Evolutionary conservation across 2,113 vertebrate species (phyloP).

Genomic region (Potamarius usumacintae): DNA sequence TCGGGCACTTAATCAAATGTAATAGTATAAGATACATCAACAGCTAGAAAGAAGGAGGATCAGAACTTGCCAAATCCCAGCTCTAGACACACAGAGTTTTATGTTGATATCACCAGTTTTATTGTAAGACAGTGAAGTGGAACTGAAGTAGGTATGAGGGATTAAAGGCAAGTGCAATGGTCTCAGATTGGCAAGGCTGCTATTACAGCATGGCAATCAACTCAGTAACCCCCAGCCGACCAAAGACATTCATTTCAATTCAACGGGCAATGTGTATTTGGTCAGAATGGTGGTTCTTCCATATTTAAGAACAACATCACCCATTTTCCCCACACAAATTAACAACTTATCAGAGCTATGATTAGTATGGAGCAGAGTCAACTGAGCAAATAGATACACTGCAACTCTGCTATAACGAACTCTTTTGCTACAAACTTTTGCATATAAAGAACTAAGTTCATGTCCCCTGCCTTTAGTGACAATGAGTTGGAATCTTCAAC

Average conservation of each 20-base stretch:
- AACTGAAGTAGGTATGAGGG: background rate
- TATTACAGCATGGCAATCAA: background rate
- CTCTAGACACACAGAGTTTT: slow-evolving; percentile 20
- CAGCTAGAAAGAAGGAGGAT: background rate
- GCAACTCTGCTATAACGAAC: too few relatives aligned
- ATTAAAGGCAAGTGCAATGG: background rate
- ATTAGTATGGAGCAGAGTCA: background rate
- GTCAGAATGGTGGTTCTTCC: background rate
- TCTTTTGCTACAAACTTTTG: too few relatives aligned
- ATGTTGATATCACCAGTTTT: background rate
- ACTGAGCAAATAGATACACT: background rate
- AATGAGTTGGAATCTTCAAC: too few relatives aligned
- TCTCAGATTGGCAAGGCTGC: background rate
- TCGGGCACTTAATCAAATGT: background rate
- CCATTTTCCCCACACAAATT: background rate
- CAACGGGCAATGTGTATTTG: background rate
- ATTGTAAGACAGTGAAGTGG: background rate
- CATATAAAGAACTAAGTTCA: too few relatives aligned
- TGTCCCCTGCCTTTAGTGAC: too few relatives aligned
- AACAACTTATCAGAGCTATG: background rate
- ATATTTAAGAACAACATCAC: background rate
- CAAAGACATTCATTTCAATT: background rate
- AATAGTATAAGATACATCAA: background rate
- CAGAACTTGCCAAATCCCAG: background rate
- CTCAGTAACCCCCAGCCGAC: background rate